phyloP scores from a whole-genome alignment of 2,888 invertebrate species.

The Aphodius granarius region DNA sequence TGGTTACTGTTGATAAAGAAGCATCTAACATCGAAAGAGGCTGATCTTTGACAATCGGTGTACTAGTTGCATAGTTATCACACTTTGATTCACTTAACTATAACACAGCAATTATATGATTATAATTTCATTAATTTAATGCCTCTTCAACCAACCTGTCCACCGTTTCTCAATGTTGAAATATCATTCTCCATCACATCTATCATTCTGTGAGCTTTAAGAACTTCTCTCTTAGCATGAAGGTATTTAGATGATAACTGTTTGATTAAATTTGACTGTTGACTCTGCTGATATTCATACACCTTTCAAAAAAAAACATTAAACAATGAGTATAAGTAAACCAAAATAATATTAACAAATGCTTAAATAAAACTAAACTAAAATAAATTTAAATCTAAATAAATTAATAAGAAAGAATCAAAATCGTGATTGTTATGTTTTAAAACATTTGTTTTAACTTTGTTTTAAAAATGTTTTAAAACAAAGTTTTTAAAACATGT shows the following conservation, averaged over 20 bases:
- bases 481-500: too few relatives aligned
- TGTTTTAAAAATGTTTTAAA: too few relatives aligned
- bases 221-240: constrained; percentile 42
- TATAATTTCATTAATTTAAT: background rate
- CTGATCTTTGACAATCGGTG: background rate
- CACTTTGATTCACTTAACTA: background rate
- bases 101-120: background rate
- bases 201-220: constrained; percentile 37
- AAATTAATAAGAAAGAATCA: too few relatives aligned
- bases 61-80: background rate
- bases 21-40: background rate
- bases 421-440: too few relatives aligned
- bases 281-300: constrained; percentile 42
- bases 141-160: background rate
- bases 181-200: constrained; percentile 36
- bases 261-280: constrained; percentile 37
- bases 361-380: too few relatives aligned
- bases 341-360: background rate
- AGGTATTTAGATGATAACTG: constrained; percentile 41
- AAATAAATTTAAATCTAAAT: too few relatives aligned
- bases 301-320: constrained; percentile 26
- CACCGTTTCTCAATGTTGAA: background rate
- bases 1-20: background rate
- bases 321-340: background rate
- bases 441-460: too few relatives aligned